Evolutionary conservation across 2,797 vertebrate genomes (phyloP).

Genomic region (Onychomys torridus): DNA sequence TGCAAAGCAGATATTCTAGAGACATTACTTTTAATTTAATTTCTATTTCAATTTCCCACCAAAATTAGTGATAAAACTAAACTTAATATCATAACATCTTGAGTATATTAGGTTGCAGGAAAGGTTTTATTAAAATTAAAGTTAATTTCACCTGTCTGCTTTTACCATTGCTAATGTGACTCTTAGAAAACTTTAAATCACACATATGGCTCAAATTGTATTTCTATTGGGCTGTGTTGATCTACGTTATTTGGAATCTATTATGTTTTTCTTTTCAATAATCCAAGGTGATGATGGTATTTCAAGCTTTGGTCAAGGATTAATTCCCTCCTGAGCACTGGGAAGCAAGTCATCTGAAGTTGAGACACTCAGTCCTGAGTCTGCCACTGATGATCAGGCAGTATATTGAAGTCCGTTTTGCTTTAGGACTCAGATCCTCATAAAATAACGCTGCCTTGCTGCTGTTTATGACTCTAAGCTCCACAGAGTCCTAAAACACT

Average conservation of each 20-base stretch:
- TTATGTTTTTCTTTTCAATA: slow-evolving; percentile 32
- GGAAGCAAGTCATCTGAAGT: not conserved
- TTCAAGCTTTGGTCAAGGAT: not conserved
- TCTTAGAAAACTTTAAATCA: slow-evolving; percentile 26
- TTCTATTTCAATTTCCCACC: slow-evolving; percentile 9
- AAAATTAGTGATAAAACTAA: slow-evolving; percentile 30
- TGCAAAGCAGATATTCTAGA: slow-evolving; percentile 10
- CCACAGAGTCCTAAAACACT: not conserved
- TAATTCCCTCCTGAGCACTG: not conserved
- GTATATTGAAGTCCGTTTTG: not conserved
- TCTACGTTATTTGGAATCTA: slow-evolving; percentile 25
- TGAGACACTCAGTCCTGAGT: not conserved
- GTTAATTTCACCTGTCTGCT: slow-evolving; percentile 33
- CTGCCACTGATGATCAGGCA: not conserved
- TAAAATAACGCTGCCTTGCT: not conserved
- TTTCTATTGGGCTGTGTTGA: not conserved
- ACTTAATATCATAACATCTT: slow-evolving; percentile 8
- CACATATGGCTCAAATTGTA: not conserved
- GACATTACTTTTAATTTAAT: slow-evolving; percentile 5
- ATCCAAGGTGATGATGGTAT: not conserved
- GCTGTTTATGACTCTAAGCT: not conserved
- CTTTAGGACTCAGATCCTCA: not conserved
- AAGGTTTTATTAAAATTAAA: slow-evolving; percentile 49
- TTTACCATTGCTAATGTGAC: slow-evolving; percentile 9
- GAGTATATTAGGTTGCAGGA: not conserved